Evolutionary conservation across 2,888 invertebrate genomes (phyloP).

Genomic region (Schizotus pectinicornis): DNA sequence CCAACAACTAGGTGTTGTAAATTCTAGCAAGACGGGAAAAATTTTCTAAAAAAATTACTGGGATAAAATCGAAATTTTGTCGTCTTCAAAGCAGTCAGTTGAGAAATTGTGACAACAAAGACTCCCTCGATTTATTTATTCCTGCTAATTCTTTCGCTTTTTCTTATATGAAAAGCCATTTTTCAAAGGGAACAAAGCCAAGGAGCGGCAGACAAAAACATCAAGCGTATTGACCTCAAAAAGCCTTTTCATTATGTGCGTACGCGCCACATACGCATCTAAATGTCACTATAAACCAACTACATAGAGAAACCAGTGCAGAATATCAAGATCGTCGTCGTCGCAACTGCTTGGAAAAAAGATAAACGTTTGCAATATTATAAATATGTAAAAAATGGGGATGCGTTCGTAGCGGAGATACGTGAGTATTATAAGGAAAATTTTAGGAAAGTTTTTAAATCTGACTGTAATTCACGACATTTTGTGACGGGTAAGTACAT

Average conservation of each 20-base stretch:
- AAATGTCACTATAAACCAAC: conserved; percentile 27
- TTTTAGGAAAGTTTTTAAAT: too few relatives aligned
- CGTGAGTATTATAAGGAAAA: background rate
- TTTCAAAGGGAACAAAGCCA: conserved; percentile 30
- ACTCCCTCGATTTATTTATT: too few relatives aligned
- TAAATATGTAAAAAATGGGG: background rate
- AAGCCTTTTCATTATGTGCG: conserved; percentile 29
- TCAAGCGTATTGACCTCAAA: conserved; percentile 31
- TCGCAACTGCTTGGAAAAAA: background rate
- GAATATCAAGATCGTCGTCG: conserved; percentile 17
- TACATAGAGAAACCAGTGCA: conserved; percentile 9
- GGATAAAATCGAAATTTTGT: too few relatives aligned
- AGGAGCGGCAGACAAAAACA: conserved; percentile 26
- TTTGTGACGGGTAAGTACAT: too few relatives aligned
- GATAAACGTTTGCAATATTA: background rate
- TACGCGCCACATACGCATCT: conserved; percentile 26
- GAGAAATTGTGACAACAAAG: too few relatives aligned
- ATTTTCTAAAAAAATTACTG: too few relatives aligned
- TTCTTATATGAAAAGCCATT: conserved; percentile 31
- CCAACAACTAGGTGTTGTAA: too few relatives aligned
- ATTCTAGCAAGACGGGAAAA: too few relatives aligned
- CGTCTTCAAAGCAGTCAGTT: too few relatives aligned
- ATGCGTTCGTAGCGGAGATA: background rate
- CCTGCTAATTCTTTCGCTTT: conserved; percentile 8
- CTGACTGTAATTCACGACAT: too few relatives aligned